Base-by-base conservation (phyloP, 2,113 vertebrate genomes). In the Sturnira hondurensis region DNA sequence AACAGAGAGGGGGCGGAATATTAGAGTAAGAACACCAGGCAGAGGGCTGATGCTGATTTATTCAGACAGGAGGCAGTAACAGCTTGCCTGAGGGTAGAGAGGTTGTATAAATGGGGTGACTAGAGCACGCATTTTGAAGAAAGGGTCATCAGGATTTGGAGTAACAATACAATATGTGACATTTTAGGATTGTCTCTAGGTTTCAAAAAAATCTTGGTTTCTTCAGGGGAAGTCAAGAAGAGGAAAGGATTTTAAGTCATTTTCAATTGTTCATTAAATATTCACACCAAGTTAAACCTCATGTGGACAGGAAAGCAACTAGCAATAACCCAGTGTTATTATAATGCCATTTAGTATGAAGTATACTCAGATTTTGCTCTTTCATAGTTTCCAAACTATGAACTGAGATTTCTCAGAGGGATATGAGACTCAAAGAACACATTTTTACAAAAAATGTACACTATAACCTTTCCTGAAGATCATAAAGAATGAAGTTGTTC, bases 381-480 rank as follows among this genome's bases (percentile, higher is more conserved):
- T 86, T 89, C 65, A 33, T 19, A 61, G 5, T 43, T 94, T 90
- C 45, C 4, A 85, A 83, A 86, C 7, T 47, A 83, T 90, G 70
- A 94, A 28, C 33, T 80, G 45, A 88, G 58, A 91, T 93, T 85
- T 91, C 6, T 93, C 43, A 94, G 76, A 86, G 22, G 58, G 31
- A 31, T 85, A 63, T 13, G 4, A 90, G 45, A 87, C 33, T 5
- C 36, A 7, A 87, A 93, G 58, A 54, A 81, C 47, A 89, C 43
- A 6, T 13, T 88, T 81, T 76, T 28, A 12, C 7, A 61, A 65
- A 36, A 84, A 81, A 61, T 80, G 4, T 45, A 19, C 1, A 52
- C 45, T 36, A n/a, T 36, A 70, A 70, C 9, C 10, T 26, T 90
- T 87, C 67, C 58, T 68, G 71, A 89, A 71, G 43, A 73, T 78